These are phyloP conservation scores for Apodemia zela DNA, from an alignment of 2,888 invertebrate species.

Conservation along the genomic window DNA sequence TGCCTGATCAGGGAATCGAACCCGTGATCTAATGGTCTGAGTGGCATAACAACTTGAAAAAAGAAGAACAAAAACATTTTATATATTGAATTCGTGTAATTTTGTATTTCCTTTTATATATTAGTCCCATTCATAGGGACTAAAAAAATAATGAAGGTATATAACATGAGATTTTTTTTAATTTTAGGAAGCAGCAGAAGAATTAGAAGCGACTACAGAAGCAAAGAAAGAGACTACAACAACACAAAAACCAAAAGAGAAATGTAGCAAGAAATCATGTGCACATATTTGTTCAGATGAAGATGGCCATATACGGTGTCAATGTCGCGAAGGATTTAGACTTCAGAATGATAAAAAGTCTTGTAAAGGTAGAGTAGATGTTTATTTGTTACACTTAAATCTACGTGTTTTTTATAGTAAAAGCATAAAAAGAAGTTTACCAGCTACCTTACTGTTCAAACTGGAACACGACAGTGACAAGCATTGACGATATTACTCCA, in stretches of 20 bases:
- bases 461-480: no score
- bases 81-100: no score
- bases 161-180: neutral
- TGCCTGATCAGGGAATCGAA: no score
- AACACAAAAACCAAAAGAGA: conserved; percentile 40
- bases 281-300: conserved; percentile 59
- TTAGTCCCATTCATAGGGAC: no score
- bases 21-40: no score
- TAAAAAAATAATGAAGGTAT: no score
- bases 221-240: conserved; percentile 40
- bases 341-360: conserved; percentile 56
- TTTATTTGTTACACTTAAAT: neutral
- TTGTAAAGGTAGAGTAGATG: conserved; percentile 54
- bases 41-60: no score
- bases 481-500: no score
- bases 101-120: neutral
- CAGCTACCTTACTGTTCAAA: no score
- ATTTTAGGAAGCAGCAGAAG: conserved; percentile 53
- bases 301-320: conserved; percentile 49
- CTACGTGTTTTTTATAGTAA: conserved; percentile 7
- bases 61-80: no score
- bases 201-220: conserved; percentile 45
- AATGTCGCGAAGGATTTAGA: conserved; percentile 55
- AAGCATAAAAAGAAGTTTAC: neutral
- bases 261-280: conserved; percentile 56